Evolutionary conservation across 1,140 invertebrate species (phyloP).

Genomic region (Cephus cinctus): DNA sequence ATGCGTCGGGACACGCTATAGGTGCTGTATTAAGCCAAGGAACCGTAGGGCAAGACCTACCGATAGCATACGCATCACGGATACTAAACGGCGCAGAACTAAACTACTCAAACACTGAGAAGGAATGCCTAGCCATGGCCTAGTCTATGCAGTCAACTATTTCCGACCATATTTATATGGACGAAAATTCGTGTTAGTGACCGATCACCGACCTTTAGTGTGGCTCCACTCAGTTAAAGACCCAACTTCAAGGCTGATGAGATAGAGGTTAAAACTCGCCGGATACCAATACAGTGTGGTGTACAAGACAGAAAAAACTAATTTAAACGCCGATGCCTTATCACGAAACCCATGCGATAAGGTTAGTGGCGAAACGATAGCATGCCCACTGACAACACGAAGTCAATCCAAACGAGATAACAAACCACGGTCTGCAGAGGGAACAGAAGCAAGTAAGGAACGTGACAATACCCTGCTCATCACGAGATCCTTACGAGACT

Average conservation of each 20-base stretch:
- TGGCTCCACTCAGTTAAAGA: constrained; percentile 35
- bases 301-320: constrained; percentile 16
- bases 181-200: constrained; percentile 41
- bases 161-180: constrained; percentile 42
- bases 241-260: constrained; percentile 15
- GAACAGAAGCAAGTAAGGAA: no score
- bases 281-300: constrained; percentile 21
- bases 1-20: constrained; percentile 24
- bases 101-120: constrained; percentile 33
- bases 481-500: no score
- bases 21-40: constrained; percentile 29
- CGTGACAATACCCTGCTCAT: no score
- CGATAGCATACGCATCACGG: constrained; percentile 26
- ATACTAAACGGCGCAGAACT: constrained; percentile 22
- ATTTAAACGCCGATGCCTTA: constrained; percentile 18
- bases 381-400: no score
- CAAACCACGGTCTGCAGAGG: no score
- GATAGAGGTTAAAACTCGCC: constrained; percentile 15
- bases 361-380: no score
- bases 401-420: no score
- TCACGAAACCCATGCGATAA: constrained; percentile 17
- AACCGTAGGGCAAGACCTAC: constrained; percentile 22
- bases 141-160: constrained; percentile 17
- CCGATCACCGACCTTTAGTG: constrained; percentile 44
- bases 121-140: constrained; percentile 49